Evolutionary conservation across 2,113 vertebrate genomes (phyloP).

Genomic region (Guaruba guarouba): DNA sequence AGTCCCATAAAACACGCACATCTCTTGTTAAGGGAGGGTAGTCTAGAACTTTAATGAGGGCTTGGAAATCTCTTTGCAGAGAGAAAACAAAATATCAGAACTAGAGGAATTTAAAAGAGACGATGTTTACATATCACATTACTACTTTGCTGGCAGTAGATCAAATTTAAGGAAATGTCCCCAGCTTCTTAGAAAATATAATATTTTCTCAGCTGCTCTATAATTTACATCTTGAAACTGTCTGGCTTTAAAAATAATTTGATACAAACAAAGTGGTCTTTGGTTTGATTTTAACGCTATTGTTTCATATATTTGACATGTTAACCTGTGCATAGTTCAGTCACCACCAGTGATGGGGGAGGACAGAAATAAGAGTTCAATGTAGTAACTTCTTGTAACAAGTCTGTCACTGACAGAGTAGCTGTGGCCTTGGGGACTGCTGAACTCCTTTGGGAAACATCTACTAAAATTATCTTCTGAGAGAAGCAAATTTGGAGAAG

Average conservation of each 20-base stretch:
- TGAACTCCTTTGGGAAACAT: not conserved
- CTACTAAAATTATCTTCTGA: not conserved
- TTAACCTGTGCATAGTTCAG: not conserved
- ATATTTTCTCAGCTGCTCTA: not conserved
- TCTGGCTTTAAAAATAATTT: not conserved
- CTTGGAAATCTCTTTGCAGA: not conserved
- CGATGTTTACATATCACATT: not conserved
- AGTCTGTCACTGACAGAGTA: not conserved
- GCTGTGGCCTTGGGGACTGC: not conserved
- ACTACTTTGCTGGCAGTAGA: not conserved
- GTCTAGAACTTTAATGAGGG: not conserved
- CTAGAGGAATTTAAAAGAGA: not conserved
- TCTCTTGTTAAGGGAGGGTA: not conserved
- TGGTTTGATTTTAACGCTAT: not conserved
- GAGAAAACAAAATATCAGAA: not conserved
- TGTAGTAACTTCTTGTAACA: not conserved
- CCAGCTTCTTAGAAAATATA: not conserved
- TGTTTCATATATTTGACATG: not conserved
- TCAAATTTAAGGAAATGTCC: not conserved
- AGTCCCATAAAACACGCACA: fast-evolving
- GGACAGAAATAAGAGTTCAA: not conserved
- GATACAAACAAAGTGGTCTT: not conserved
- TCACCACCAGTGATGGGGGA: fast-evolving
- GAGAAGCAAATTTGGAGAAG: not conserved
- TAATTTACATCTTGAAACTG: not conserved